Evolutionary conservation across 2,888 invertebrate genomes (phyloP).

Genomic region (Ceramica pisi): DNA sequence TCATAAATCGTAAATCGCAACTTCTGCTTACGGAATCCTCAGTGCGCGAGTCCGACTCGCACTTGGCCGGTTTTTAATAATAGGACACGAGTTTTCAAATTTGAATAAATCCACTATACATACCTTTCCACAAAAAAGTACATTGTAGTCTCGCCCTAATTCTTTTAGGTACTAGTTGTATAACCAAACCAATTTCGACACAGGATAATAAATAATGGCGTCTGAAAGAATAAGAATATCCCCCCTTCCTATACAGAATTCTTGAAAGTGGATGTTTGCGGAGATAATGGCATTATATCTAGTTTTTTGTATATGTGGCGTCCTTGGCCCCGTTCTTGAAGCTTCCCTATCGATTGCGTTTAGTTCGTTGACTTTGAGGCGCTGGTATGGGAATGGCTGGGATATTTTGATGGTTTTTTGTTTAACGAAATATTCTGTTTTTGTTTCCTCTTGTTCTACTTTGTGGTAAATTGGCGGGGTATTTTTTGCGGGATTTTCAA

Average conservation of each 20-base stretch:
- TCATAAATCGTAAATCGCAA: too few relatives aligned
- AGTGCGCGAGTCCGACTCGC: too few relatives aligned
- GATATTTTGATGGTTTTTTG: neutral
- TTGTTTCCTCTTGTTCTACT: neutral
- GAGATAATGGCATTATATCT: constrained; percentile 38
- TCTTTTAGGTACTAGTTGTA: neutral
- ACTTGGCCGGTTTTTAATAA: too few relatives aligned
- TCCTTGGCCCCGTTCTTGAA: constrained; percentile 46
- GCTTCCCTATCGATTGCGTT: constrained; percentile 45
- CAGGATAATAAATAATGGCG: constrained; percentile 50
- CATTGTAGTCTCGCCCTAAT: neutral
- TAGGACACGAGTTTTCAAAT: neutral
- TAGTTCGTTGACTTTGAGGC: constrained; percentile 35
- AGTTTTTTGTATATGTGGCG: constrained; percentile 13
- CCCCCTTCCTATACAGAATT: constrained; percentile 27
- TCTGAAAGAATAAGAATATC: constrained; percentile 32
- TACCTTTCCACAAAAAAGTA: neutral
- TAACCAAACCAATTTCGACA: constrained; percentile 44
- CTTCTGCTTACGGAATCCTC: too few relatives aligned
- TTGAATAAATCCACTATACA: neutral
- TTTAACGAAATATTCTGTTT: neutral
- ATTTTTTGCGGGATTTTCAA: neutral
- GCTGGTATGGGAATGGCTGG: constrained; percentile 1
- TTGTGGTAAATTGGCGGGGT: neutral
- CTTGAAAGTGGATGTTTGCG: constrained; percentile 44